phyloP scores from a whole-genome alignment of 2,113 vertebrate species.

The Epinephelus cyanopodus region DNA sequence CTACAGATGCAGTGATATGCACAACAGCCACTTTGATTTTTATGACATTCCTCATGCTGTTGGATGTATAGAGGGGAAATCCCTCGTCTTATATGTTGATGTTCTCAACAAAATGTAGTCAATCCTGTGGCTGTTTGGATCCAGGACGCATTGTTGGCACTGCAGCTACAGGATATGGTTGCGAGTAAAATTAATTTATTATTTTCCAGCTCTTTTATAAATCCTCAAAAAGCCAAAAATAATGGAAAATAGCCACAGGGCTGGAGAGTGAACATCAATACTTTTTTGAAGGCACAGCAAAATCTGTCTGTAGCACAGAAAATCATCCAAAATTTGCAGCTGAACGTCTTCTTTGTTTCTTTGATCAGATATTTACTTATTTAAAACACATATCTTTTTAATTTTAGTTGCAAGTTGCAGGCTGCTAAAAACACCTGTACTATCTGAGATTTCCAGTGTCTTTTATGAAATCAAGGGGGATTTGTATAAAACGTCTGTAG shows the following conservation, averaged over 20 bases:
- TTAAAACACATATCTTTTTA: background rate
- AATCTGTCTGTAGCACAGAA: background rate
- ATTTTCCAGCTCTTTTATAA: background rate
- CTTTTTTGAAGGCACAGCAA: background rate
- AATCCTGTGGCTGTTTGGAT: background rate
- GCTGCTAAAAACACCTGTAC: background rate
- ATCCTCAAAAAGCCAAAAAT: background rate
- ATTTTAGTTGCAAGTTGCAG: background rate
- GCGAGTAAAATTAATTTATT: background rate
- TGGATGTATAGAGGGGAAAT: conserved; percentile 15
- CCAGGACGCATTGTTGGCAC: background rate
- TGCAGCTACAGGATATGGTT: background rate
- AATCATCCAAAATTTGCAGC: background rate
- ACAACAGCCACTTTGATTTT: conserved; percentile 17
- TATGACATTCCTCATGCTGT: background rate
- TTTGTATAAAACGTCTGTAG: background rate
- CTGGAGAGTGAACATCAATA: background rate
- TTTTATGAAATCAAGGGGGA: background rate
- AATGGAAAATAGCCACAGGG: background rate
- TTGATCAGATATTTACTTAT: background rate
- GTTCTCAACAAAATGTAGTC: background rate
- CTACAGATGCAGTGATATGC: conserved; percentile 22
- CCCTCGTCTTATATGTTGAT: background rate
- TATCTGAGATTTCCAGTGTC: background rate
- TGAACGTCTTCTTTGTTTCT: background rate